phyloP scores from a whole-genome alignment of 1,140 invertebrate species.

The Zaprionus camerounensis region DNA sequence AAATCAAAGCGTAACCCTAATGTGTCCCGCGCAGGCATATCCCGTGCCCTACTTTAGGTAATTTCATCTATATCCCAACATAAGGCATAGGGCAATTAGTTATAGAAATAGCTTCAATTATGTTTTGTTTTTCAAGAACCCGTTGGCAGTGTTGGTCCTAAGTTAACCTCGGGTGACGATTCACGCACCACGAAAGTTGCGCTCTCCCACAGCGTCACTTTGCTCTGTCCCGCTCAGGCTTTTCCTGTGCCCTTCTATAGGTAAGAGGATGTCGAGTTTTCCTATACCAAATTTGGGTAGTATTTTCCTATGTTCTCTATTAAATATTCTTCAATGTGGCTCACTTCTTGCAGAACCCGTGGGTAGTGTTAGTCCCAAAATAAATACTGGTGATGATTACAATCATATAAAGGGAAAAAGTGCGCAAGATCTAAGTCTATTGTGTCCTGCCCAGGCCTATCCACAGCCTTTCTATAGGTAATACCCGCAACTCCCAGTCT shows the following conservation, averaged over 20 bases:
- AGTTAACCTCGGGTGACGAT: constrained; percentile 84
- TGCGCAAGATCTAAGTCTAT: constrained; percentile 85
- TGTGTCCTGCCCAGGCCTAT: constrained; percentile 88
- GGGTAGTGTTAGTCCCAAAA: constrained; percentile 84
- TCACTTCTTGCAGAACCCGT: constrained; percentile 81
- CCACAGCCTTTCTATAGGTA: constrained; percentile 88
- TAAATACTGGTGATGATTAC: constrained; percentile 79
- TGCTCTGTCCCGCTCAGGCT: constrained; percentile 88
- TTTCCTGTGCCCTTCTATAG: constrained; percentile 88
- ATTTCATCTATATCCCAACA: constrained; percentile 47
- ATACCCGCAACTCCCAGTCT: constrained; percentile 34
- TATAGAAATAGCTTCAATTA: not conserved
- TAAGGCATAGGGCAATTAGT: constrained; percentile 12
- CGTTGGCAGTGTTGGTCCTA: constrained; percentile 87
- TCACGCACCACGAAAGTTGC: constrained; percentile 85
- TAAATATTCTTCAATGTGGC: not conserved
- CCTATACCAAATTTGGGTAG: constrained; percentile 49
- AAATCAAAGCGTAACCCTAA: constrained; percentile 85
- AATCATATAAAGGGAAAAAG: constrained; percentile 73
- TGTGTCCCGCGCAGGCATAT: constrained; percentile 88
- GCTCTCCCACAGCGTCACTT: constrained; percentile 84
- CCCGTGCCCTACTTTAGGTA: constrained; percentile 89
- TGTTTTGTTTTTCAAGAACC: constrained; percentile 84
- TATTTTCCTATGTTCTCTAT: constrained; percentile 16
- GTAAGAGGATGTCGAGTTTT: constrained; percentile 82